Evolutionary conservation across 2,888 invertebrate genomes (phyloP).

Genomic region (Noctuana brunneofusca): DNA sequence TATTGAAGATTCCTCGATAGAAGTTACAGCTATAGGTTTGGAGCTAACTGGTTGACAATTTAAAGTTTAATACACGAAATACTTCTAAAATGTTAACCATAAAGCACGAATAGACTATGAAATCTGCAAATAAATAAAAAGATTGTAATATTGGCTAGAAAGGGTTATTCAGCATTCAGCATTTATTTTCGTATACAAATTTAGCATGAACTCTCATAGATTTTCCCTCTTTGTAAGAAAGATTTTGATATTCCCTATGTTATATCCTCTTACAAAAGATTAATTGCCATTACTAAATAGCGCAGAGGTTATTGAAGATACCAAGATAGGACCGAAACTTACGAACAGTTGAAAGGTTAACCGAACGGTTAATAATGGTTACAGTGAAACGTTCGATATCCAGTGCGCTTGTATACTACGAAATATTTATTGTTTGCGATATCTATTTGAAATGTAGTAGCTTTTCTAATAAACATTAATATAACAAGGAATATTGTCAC

Average conservation of each 20-base stretch:
- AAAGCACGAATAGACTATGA: background rate
- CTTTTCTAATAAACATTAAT: background rate
- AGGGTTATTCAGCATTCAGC: no score
- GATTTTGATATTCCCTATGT: no score
- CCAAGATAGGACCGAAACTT: background rate
- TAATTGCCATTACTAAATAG: conserved; percentile 7
- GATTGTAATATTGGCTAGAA: background rate
- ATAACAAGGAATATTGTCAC: no score
- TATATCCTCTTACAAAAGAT: background rate
- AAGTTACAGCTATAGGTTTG: background rate
- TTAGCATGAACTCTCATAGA: no score
- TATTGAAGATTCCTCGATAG: background rate
- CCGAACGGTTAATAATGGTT: background rate
- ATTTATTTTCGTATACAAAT: no score
- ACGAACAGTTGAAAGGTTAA: conserved; percentile 21
- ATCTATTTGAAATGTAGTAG: conserved; percentile 3
- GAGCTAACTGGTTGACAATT: background rate
- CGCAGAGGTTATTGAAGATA: conserved; percentile 19
- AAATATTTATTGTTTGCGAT: conserved; percentile 8
- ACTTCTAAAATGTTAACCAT: background rate
- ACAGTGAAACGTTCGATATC: background rate
- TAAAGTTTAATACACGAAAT: background rate
- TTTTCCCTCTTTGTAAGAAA: no score
- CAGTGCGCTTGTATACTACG: background rate
- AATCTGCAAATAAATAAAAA: background rate